Percentiles rank a stretch among this genome's conserved stretches.
phyloP scores from a whole-genome alignment of 2,888 invertebrate species.

The Pseudococcus viburni region DNA sequence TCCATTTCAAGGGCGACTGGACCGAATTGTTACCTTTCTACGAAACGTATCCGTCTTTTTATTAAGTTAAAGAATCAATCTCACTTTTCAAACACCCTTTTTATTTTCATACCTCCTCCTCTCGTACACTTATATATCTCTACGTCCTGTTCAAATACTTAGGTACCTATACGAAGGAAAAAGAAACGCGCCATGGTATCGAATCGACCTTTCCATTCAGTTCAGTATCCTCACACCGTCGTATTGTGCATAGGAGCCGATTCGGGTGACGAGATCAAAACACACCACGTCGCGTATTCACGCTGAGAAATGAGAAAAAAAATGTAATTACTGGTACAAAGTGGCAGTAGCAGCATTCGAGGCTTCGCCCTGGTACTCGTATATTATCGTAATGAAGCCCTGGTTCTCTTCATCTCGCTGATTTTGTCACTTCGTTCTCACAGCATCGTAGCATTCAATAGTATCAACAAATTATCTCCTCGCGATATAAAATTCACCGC shows the following conservation, averaged over 20 bases:
- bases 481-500: neutral
- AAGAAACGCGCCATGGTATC: neutral
- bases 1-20: constrained; percentile 58
- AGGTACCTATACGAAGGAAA: neutral
- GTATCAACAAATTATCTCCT: neutral
- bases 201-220: neutral
- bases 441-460: neutral
- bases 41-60: constrained; percentile 49
- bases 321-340: neutral
- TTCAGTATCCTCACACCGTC: neutral
- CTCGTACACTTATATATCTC: neutral
- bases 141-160: neutral
- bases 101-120: neutral
- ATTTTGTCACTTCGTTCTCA: constrained; percentile 3
- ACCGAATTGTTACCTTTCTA: constrained; percentile 50
- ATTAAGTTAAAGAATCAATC: constrained; percentile 58
- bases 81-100: constrained; percentile 51
- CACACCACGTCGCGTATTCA: neutral
- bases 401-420: neutral
- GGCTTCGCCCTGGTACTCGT: neutral
- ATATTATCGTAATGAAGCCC: neutral
- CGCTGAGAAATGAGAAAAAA: constrained; percentile 25
- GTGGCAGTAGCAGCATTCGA: neutral
- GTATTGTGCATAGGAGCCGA: neutral
- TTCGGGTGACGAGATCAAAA: constrained; percentile 27